Evolutionary conservation across 1,140 invertebrate genomes (phyloP), one percentile per base, ranked within the genome.

Genomic region (Sycobia sp.): DNA sequence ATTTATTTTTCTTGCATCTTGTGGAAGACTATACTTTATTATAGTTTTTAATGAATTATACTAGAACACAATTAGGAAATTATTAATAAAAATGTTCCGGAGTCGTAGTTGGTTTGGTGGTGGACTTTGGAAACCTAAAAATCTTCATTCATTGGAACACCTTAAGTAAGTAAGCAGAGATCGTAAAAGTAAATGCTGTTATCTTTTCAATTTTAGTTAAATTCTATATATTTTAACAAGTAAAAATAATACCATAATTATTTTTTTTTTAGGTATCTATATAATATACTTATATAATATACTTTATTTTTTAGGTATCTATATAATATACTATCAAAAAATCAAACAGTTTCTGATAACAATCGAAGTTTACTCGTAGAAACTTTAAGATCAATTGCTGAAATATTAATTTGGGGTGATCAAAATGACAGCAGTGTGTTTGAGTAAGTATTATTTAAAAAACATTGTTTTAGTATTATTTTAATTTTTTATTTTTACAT

Each of bases 341-440:
- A 99, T 84, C 96, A 98, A 73, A 95, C 90, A 13, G 96, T 99
- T 0, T 96, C 93, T 14, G 97, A 99, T 72, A 90, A 90, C 69
- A 99, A 99, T 77, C 87, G 93, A 69, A 90, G 93, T 25, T 85
- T 98, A 14, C 81, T 99, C n/a, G 96, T 99, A 13, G 97, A 99
- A 83, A 98, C 95, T 0, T 81, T 99, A 50, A 85, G 96, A 68
- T 97, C 94, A 38, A 99, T 99, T 73, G 95, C 97, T 20, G 97
- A 99, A 84, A 99, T 99, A 76, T 84, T 99, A 10, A 99, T 99
- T 76, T 99, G 98, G 97, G 97, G 98, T 25, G 98, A 99, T 84
- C 97, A 99, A 84, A 99, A 99, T 89, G 98, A 99, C 80, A 95
- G 95, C 66, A 92, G 95, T 65, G 96, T 99, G 29, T 99, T 99